phyloP scores from a whole-genome alignment of 37 sponge, comb jelly and placozoan genomes.

The Ianthella basta region DNA sequence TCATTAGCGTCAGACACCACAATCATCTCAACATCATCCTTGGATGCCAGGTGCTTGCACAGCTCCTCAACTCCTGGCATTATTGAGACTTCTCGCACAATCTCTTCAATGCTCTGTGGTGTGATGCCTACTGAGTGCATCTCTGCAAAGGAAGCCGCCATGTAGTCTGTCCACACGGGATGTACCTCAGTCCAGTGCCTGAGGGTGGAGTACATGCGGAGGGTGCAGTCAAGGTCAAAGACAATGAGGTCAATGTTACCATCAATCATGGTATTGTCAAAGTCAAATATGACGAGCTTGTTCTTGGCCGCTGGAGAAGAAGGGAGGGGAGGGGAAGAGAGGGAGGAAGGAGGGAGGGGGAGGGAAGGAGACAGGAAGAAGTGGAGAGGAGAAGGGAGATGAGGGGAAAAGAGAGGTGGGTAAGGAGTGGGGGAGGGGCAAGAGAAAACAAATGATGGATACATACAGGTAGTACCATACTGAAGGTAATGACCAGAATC shows the following conservation, averaged over 20 bases:
- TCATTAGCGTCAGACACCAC: conserved; percentile 18
- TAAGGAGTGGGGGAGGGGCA: too few relatives aligned
- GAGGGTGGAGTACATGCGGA: background rate
- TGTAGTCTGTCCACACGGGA: conserved; percentile 25
- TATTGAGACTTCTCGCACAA: background rate
- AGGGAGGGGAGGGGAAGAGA: too few relatives aligned
- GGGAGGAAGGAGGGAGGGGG: too few relatives aligned
- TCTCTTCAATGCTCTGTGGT: background rate
- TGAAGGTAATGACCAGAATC: too few relatives aligned
- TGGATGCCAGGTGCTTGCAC: background rate
- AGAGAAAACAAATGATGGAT: too few relatives aligned
- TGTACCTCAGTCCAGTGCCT: background rate
- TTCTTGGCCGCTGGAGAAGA: too few relatives aligned
- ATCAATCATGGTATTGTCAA: conserved; percentile 23
- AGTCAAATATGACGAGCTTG: conserved; percentile 11
- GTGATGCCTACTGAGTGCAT: conserved; percentile 22
- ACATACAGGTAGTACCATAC: too few relatives aligned
- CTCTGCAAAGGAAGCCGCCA: background rate
- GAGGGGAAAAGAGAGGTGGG: too few relatives aligned
- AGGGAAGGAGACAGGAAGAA: too few relatives aligned
- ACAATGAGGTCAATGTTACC: conserved; percentile 26
- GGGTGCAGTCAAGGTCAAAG: background rate
- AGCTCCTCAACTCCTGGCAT: background rate
- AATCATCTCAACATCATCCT: conserved; percentile 12
- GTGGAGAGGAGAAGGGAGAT: too few relatives aligned